Evolutionary conservation across 2,888 invertebrate genomes (phyloP).

Genomic region (Agriopis marginaria): DNA sequence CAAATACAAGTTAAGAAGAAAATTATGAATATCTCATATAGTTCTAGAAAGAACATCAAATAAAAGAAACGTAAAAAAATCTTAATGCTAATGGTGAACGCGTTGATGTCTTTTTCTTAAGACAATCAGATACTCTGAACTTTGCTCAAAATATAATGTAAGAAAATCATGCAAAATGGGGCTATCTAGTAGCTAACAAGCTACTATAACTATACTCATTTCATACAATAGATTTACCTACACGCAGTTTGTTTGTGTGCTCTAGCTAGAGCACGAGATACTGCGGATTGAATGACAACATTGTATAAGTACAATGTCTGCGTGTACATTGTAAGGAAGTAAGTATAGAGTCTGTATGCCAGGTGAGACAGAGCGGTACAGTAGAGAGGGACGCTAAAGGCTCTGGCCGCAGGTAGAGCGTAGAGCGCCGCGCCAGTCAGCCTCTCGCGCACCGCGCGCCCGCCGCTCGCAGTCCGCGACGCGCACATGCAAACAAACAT

Average conservation of each 20-base stretch:
- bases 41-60: background rate
- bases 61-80: background rate
- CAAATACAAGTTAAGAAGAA: too few relatives aligned
- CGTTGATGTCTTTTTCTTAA: constrained; percentile 18
- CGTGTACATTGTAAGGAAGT: constrained; percentile 9
- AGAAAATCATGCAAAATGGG: background rate
- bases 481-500: constrained; percentile 45
- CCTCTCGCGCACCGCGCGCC: constrained; percentile 73
- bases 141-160: background rate
- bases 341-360: constrained; percentile 32
- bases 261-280: constrained; percentile 16
- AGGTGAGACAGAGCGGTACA: constrained; percentile 62
- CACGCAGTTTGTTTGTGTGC: constrained; percentile 10
- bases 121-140: background rate
- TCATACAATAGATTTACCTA: background rate
- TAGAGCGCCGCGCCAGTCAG: constrained; percentile 70
- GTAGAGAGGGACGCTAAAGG: constrained; percentile 72
- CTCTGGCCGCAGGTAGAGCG: constrained; percentile 68
- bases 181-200: background rate
- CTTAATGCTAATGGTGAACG: constrained; percentile 2
- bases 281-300: constrained; percentile 24
- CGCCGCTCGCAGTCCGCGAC: constrained; percentile 60
- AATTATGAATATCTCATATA: too few relatives aligned
- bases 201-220: background rate
- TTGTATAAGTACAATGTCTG: constrained; percentile 21